Conservation (phyloP, 2,888 invertebrate genomes). For the Himalopsyche kuldschensis region DNA sequence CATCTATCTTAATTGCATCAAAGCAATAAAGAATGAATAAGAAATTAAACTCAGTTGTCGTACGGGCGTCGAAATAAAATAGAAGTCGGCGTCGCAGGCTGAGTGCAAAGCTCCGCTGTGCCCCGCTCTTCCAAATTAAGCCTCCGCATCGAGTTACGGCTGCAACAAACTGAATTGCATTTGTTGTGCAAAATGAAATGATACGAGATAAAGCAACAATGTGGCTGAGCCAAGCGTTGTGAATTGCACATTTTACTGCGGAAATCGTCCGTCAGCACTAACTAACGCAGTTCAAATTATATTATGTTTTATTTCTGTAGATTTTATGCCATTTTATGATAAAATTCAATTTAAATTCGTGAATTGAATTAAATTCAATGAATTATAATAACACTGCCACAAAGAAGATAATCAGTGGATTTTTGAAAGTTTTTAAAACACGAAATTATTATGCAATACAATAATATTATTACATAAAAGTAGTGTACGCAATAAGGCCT, state of each 20-base stretch:
- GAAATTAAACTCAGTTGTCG: neutral
- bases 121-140: neutral
- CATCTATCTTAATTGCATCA: neutral
- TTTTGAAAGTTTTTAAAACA: no score
- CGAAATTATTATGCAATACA: no score
- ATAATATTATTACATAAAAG: no score
- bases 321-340: no score
- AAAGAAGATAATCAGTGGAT: no score
- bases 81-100: neutral
- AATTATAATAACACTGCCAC: no score
- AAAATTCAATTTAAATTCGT: no score
- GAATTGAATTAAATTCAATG: no score
- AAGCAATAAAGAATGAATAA: neutral
- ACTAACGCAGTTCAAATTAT: no score
- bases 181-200: neutral
- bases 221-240: neutral
- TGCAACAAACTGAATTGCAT: slow-evolving; percentile 9
- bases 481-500: no score
- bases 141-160: neutral
- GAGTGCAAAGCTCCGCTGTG: neutral
- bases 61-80: neutral
- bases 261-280: neutral
- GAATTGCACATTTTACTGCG: neutral
- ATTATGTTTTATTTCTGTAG: no score
- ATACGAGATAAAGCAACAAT: slow-evolving; percentile 6